Evolutionary conservation across 2,888 invertebrate species (phyloP).

Genomic region (Glaucopsyche alexis): DNA sequence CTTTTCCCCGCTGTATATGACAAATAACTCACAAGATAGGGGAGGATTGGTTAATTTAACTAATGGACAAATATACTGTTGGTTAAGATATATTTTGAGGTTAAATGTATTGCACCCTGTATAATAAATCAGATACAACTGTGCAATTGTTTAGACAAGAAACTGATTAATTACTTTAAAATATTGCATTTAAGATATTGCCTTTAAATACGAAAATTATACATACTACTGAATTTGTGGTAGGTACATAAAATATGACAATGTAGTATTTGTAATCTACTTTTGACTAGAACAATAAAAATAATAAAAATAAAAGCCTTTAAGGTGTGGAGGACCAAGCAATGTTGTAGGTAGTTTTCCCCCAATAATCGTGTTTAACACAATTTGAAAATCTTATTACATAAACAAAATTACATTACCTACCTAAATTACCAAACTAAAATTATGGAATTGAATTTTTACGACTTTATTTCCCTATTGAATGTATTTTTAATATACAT

Average conservation of each 20-base stretch:
- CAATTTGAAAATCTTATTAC: neutral
- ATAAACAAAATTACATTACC: neutral
- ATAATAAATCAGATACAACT: constrained; percentile 8
- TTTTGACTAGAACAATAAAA: no score
- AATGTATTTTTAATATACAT: constrained; percentile 28
- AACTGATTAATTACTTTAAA: neutral
- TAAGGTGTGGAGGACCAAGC: no score
- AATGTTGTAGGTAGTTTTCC: no score
- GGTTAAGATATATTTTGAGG: constrained; percentile 32
- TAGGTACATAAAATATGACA: no score
- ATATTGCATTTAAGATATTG: neutral
- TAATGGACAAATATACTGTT: constrained; percentile 65
- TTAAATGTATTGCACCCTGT: constrained; percentile 20
- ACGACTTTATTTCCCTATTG: neutral
- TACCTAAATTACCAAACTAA: neutral
- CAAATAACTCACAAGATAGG: constrained; percentile 68
- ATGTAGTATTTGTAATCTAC: no score
- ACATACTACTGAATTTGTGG: neutral
- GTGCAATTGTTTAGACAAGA: constrained; percentile 8
- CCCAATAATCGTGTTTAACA: neutral
- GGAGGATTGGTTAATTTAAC: constrained; percentile 75
- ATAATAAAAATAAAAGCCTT: no score
- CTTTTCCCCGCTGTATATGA: constrained; percentile 65
- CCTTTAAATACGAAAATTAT: neutral
- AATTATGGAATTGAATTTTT: neutral